Evolutionary conservation across 2,888 invertebrate genomes (phyloP), one percentile per base, ranked within the genome.

Genomic region (Mesorhabditis spiculigera): DNA sequence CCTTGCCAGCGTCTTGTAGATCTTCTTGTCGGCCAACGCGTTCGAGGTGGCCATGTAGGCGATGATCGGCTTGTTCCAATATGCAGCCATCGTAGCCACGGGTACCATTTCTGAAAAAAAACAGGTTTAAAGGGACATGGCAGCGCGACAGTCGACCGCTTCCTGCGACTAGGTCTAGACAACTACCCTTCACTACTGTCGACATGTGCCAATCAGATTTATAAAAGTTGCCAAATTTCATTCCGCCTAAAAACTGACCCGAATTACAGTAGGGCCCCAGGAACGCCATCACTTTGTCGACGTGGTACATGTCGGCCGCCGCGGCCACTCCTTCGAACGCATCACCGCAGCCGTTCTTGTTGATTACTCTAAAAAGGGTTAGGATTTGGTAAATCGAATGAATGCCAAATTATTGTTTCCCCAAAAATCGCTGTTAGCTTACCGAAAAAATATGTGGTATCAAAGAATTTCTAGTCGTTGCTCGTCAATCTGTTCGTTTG

Each of bases 1-100:
- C 61, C 69, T 66, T 0, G 75, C 71, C 43, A 84, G 71, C 3
- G 84, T 84, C 70, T 81, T 80, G 77, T 78, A 78, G 75, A 81
- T 70, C 68, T 64, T 75, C n/a, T 83, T 80, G 68, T 82, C 81
- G 10, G 81, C 73, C 64, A 83, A 78, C 44, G 78, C 75, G 16
- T 77, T 72, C 6, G 77, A 68, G 3, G 76, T 76, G 42, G 75
- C 73, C 58, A 75, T 78, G 70, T 79, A 79, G 5, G 75, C 75
- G 50, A 79, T 72, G 45, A 79, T 78, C 4, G 79, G 79, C 16
- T 75, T 66, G 65, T 78, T 77, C 79, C 79, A 79, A 66, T 71
- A 79, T 13, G 74, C 69, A 1, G 79, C 79, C 79, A 79, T 79
- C 13, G 77, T 74, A 5, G 78, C 79, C 13, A 78, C 78, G 4